phyloP scores from a whole-genome alignment of 2,888 invertebrate genomes.

The Catotricha subobsoleta region DNA sequence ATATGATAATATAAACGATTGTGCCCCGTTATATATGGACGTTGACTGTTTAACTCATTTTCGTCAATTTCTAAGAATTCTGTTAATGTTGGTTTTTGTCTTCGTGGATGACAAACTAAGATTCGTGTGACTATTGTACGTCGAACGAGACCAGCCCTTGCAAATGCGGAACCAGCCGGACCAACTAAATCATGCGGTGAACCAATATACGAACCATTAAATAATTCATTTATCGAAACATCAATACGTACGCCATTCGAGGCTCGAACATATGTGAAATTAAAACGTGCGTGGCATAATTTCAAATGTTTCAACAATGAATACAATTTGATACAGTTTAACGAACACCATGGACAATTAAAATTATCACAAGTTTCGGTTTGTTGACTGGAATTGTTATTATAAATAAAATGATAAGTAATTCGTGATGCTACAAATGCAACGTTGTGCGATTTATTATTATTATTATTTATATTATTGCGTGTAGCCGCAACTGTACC shows the following conservation, averaged over 20 bases:
- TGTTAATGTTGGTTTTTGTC: conserved; percentile 43
- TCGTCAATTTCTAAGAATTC: conserved; percentile 82
- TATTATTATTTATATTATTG: conserved; percentile 21
- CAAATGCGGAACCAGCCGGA: conserved; percentile 45
- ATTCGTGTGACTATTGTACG: conserved; percentile 43
- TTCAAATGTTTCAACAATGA: conserved; percentile 85
- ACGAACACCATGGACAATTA: conserved; percentile 89
- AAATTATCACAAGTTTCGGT: conserved; percentile 87
- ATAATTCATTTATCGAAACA: conserved; percentile 85
- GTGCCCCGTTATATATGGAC: conserved; percentile 79
- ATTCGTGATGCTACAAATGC: conserved; percentile 44
- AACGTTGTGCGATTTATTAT: background rate
- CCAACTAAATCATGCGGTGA: conserved; percentile 78
- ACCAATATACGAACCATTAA: conserved; percentile 89
- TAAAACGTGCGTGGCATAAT: conserved; percentile 81
- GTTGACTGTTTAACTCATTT: conserved; percentile 64
- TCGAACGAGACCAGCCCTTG: conserved; percentile 44
- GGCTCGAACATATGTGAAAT: conserved; percentile 55
- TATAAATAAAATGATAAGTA: conserved; percentile 90
- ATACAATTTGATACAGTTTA: conserved; percentile 75
- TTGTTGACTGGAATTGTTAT: conserved; percentile 86
- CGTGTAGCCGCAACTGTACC: conserved; percentile 2
- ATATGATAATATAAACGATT: conserved; percentile 86
- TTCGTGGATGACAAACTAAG: conserved; percentile 40
- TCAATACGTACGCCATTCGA: conserved; percentile 69